A percentile compares a stretch with the other conserved stretches of the same genome.
phyloP scores from a whole-genome alignment of 2,113 vertebrate genomes.

The Myocastor coypus region DNA sequence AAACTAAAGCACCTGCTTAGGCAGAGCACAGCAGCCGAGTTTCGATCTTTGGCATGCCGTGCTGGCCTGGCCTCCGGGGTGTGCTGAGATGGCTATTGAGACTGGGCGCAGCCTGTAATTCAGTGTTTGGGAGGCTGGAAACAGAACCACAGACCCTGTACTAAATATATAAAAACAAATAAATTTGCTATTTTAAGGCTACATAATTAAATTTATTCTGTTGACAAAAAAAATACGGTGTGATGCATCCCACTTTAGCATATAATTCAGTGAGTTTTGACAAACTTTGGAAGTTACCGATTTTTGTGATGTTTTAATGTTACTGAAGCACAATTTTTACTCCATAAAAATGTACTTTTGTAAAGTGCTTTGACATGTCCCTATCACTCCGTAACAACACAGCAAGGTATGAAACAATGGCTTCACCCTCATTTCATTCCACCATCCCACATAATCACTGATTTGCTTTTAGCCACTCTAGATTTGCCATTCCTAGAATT shows the following conservation, averaged over 20 bases:
- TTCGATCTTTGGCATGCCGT: too few relatives aligned
- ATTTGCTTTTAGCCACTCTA: slow-evolving; percentile 5
- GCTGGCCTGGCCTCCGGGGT: too few relatives aligned
- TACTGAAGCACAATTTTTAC: background rate
- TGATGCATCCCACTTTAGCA: background rate
- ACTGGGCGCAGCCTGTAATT: too few relatives aligned
- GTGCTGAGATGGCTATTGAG: too few relatives aligned
- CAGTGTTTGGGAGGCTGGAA: too few relatives aligned
- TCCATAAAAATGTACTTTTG: background rate
- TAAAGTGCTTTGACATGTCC: background rate
- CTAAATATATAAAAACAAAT: background rate
- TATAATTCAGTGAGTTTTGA: background rate
- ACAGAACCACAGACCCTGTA: too few relatives aligned
- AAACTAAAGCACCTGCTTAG: too few relatives aligned
- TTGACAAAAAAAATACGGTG: background rate
- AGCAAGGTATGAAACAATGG: background rate
- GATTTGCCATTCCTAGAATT: background rate
- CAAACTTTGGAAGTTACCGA: background rate
- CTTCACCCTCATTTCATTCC: background rate
- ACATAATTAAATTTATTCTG: background rate
- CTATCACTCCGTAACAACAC: background rate
- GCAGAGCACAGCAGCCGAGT: too few relatives aligned
- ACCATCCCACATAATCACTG: background rate
- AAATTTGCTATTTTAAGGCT: background rate
- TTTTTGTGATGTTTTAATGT: slow-evolving; percentile 11